A percentile compares a stretch with the other conserved stretches of the same genome.
Evolutionary conservation across 2,888 invertebrate species (phyloP).

Genomic region (Lycophotia porphyrea): DNA sequence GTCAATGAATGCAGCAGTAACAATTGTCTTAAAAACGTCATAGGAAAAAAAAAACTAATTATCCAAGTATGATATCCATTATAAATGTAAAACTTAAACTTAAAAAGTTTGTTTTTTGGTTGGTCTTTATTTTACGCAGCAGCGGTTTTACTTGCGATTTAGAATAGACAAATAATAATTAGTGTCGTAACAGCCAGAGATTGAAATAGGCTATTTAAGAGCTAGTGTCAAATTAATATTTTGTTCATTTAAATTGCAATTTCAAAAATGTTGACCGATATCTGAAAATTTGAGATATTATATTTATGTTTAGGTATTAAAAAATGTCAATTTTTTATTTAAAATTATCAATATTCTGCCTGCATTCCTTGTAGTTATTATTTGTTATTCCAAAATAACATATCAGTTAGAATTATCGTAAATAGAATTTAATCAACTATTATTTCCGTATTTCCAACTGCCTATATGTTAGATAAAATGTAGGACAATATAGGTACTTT

Average conservation of each 20-base stretch:
- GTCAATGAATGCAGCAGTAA: not conserved
- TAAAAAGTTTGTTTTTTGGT: not conserved
- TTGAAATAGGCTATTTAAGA: not conserved
- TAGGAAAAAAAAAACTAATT: not conserved
- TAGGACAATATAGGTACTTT: not conserved
- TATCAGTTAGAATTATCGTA: conserved; percentile 8
- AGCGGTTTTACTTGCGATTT: not conserved
- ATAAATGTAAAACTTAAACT: not conserved
- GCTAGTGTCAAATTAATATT: not conserved
- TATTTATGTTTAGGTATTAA: not conserved
- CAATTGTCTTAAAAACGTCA: not conserved
- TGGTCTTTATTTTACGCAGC: not conserved
- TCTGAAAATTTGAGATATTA: not conserved
- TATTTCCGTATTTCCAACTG: not conserved
- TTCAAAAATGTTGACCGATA: not conserved
- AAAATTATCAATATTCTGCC: not conserved
- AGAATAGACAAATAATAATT: not conserved
- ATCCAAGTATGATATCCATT: not conserved
- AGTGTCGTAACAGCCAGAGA: not conserved
- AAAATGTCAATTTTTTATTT: too few relatives aligned
- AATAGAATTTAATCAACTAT: conserved; percentile 2
- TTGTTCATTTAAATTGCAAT: not conserved
- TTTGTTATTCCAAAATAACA: conserved; percentile 1
- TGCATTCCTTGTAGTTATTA: too few relatives aligned
- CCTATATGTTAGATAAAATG: not conserved